Conservation (phyloP, 2,797 vertebrate species). For the Ctenochaetus hawaiiensis region DNA sequence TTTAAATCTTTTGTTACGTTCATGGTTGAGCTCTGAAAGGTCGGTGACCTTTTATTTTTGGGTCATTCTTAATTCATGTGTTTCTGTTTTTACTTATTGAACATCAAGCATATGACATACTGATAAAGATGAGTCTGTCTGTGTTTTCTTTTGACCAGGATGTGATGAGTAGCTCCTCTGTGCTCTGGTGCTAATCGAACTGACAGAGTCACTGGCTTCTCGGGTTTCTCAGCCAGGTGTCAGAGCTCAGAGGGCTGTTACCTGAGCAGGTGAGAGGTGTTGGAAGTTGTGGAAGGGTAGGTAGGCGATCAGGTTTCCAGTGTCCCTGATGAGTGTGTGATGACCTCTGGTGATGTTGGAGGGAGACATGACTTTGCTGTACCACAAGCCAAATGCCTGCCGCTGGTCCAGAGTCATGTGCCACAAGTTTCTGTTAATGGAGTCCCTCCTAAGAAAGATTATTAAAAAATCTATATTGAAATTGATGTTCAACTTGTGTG, state of each 20-base stretch:
- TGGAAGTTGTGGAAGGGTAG: conserved; percentile 88
- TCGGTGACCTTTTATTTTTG: conserved; percentile 18
- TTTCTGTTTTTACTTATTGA: conserved; percentile 73
- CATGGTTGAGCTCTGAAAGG: conserved; percentile 11
- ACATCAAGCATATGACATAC: conserved; percentile 52
- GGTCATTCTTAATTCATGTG: conserved; percentile 66
- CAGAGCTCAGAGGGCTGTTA: conserved; percentile 81
- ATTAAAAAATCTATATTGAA: not conserved
- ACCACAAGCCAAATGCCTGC: conserved; percentile 84
- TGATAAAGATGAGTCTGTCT: conserved; percentile 42
- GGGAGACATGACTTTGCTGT: conserved; percentile 64
- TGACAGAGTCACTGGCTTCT: conserved; percentile 60
- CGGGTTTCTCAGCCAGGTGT: conserved; percentile 79
- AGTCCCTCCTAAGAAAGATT: conserved; percentile 68
- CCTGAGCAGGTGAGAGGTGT: conserved; percentile 88
- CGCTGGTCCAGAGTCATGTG: conserved; percentile 78
- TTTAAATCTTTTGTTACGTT: conserved; percentile 13
- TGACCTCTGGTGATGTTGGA: conserved; percentile 69
- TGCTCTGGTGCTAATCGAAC: conserved; percentile 44
- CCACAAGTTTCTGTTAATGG: conserved; percentile 78
- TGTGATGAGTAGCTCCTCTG: conserved; percentile 51
- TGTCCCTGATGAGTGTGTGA: conserved; percentile 81
- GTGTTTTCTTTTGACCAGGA: conserved; percentile 52
- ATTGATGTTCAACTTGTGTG: not conserved
- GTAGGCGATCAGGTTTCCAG: conserved; percentile 86